These are phyloP conservation scores for Hippocampus kuda DNA, from an alignment of 2,797 vertebrate species.

Conservation along the genomic window DNA sequence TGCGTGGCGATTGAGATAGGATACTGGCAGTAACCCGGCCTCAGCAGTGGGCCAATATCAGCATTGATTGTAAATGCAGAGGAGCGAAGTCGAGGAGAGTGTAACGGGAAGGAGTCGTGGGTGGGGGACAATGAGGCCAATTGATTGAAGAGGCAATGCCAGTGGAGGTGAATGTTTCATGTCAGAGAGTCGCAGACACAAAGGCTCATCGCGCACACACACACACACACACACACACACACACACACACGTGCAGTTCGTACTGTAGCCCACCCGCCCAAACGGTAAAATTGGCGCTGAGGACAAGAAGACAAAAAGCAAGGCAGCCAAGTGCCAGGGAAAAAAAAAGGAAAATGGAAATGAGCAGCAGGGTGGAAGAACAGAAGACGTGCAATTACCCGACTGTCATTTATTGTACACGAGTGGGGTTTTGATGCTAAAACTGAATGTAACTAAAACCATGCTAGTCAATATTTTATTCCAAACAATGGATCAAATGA, in stretches of 20 bases:
- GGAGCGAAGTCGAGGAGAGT: conserved; percentile 16
- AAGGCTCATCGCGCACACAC: neutral
- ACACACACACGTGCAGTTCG: neutral
- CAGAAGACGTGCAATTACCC: neutral
- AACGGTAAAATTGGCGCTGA: conserved; percentile 2
- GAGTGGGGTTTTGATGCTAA: neutral
- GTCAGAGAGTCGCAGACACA: conserved; percentile 26
- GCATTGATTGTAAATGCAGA: conserved; percentile 43
- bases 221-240: conserved; percentile 4
- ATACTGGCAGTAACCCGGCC: conserved; percentile 26
- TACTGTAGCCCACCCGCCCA: neutral
- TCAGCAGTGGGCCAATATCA: conserved; percentile 14
- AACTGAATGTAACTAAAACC: neutral
- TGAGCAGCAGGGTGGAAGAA: neutral
- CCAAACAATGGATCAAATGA: neutral
- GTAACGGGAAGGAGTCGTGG: conserved; percentile 23
- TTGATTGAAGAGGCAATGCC: conserved; percentile 64
- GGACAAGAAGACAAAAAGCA: conserved; percentile 5
- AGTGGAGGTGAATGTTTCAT: conserved; percentile 46
- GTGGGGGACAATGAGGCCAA: conserved; percentile 40
- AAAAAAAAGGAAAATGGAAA: conserved; percentile 8
- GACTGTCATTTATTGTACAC: neutral
- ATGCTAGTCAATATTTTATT: neutral
- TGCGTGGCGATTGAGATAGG: conserved; percentile 7
- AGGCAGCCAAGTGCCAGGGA: conserved; percentile 8